Conservation (phyloP, 2,888 invertebrate genomes). For the Eupithecia abbreviata region DNA sequence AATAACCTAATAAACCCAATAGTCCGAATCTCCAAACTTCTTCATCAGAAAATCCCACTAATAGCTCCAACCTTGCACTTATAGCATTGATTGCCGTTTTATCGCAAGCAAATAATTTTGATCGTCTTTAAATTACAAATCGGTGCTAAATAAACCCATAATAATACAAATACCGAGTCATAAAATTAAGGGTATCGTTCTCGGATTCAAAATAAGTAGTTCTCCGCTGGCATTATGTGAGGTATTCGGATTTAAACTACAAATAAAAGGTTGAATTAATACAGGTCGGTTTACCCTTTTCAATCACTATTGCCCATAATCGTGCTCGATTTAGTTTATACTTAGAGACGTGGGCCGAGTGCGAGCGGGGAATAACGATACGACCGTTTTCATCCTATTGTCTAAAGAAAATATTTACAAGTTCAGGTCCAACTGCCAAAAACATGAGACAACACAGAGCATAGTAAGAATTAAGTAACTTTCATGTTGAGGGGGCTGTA, state of each 20-base stretch:
- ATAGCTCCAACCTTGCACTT: constrained; percentile 3
- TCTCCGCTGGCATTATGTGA: constrained; percentile 53
- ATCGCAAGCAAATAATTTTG: constrained; percentile 20
- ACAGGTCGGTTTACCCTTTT: constrained; percentile 75
- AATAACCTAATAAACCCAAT: no score
- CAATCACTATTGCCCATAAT: constrained; percentile 82
- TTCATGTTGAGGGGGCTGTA: not conserved
- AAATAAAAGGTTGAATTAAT: constrained; percentile 65
- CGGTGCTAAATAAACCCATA: constrained; percentile 37
- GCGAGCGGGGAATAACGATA: constrained; percentile 31
- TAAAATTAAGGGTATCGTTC: constrained; percentile 40
- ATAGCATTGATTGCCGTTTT: constrained; percentile 16
- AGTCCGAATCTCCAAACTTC: constrained; percentile 9
- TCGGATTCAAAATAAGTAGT: constrained; percentile 40
- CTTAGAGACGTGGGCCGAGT: constrained; percentile 48
- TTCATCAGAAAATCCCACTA: not conserved
- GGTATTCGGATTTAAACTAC: constrained; percentile 60
- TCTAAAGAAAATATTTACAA: not conserved
- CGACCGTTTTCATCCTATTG: not conserved
- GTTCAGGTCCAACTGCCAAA: not conserved
- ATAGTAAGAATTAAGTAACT: not conserved
- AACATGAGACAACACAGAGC: no score
- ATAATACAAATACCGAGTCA: constrained; percentile 40
- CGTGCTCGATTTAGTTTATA: constrained; percentile 73
- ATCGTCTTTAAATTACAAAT: constrained; percentile 31